Conservation (phyloP, 2,888 invertebrate species). For the Escarpia spicata region DNA sequence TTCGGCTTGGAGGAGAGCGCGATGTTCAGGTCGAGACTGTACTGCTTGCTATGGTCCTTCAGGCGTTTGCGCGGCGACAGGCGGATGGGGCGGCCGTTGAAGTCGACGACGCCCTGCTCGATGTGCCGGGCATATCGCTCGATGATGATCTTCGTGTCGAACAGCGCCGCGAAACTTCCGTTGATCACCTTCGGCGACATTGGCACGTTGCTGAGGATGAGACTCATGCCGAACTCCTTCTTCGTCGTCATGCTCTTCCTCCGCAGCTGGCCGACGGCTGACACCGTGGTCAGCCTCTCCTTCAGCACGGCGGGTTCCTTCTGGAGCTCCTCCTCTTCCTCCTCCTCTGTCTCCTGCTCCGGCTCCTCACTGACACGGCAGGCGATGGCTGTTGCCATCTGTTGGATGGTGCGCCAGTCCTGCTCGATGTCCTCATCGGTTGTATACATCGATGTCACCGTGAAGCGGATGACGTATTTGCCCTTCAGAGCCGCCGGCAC, state of each 20-base stretch:
- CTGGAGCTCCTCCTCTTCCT: constrained; percentile 22
- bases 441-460: constrained; percentile 88
- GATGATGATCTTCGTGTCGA: constrained; percentile 55
- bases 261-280: constrained; percentile 23
- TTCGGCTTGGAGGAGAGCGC: constrained; percentile 17
- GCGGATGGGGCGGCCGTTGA: constrained; percentile 54
- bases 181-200: constrained; percentile 87
- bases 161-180: constrained; percentile 64
- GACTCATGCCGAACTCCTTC: constrained; percentile 85
- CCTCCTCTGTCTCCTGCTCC: constrained; percentile 40
- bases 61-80: constrained; percentile 58
- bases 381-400: constrained; percentile 52
- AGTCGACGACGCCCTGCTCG: constrained; percentile 45
- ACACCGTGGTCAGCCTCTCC: constrained; percentile 19
- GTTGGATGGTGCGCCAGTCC: constrained; percentile 78
- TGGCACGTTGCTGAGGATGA: constrained; percentile 91
- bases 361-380: constrained; percentile 53
- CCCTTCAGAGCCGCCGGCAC: constrained; percentile 93
- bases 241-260: constrained; percentile 32
- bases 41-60: constrained; percentile 57
- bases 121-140: constrained; percentile 56
- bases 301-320: constrained; percentile 17
- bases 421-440: constrained; percentile 72
- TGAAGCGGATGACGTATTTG: constrained; percentile 84
- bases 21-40: constrained; percentile 56